phyloP scores from a whole-genome alignment of 2,797 vertebrate genomes.

The Peromyscus attwateri region DNA sequence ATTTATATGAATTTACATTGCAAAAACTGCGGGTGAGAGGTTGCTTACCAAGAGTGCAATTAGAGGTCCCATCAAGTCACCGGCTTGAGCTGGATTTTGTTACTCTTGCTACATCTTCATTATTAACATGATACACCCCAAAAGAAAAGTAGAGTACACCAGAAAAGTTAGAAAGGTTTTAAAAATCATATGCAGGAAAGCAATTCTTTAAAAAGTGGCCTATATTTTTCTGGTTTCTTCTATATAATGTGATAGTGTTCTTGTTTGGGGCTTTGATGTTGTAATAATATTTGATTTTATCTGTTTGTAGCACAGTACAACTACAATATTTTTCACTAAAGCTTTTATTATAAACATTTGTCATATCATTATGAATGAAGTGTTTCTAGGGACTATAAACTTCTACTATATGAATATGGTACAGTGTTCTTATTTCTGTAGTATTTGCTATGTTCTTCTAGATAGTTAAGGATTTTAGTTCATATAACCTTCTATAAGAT shows the following conservation, averaged over 20 bases:
- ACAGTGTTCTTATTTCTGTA: background rate
- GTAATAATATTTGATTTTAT: background rate
- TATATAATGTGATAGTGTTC: background rate
- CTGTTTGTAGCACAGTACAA: background rate
- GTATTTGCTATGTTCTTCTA: background rate
- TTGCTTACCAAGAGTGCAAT: background rate
- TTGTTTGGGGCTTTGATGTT: background rate
- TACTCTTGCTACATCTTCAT: background rate
- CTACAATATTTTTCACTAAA: background rate
- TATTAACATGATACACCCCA: background rate
- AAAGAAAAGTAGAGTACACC: background rate
- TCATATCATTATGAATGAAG: background rate
- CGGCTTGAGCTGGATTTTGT: background rate
- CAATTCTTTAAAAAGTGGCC: background rate
- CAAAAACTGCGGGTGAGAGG: background rate
- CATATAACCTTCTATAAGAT: background rate
- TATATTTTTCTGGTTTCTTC: background rate
- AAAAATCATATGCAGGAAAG: background rate
- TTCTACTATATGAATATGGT: background rate
- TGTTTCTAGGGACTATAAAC: background rate
- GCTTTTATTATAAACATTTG: background rate
- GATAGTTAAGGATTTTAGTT: slow-evolving; percentile 1
- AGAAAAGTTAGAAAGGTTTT: background rate
- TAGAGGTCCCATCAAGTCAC: background rate
- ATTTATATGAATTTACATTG: background rate